Evolutionary conservation across 2,888 invertebrate species (phyloP).

Genomic region (Agonum fuliginosum): DNA sequence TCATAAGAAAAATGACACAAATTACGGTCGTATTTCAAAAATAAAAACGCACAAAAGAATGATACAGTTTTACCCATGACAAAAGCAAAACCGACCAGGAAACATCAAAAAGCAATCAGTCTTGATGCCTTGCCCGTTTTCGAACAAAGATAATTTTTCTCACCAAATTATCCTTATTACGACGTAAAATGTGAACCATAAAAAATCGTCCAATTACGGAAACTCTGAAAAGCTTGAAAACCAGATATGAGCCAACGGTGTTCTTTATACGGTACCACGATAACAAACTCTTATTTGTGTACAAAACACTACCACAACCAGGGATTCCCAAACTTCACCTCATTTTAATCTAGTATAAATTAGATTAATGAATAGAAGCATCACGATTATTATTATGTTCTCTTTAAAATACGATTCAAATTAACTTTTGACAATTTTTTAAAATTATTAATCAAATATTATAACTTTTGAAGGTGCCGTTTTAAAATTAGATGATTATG

Average conservation of each 20-base stretch:
- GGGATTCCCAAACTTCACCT: slow-evolving; percentile 20
- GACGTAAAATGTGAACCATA: slow-evolving; percentile 29
- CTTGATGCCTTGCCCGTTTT: neutral
- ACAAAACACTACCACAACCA: neutral
- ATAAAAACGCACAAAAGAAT: slow-evolving; percentile 27
- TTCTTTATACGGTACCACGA: neutral
- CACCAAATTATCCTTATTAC: slow-evolving; percentile 35
- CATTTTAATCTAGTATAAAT: too few relatives aligned
- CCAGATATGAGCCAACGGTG: slow-evolving; percentile 7
- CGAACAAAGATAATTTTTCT: slow-evolving; percentile 28
- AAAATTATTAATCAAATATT: too few relatives aligned
- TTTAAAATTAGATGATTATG: too few relatives aligned
- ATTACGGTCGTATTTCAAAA: slow-evolving; percentile 9
- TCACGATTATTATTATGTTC: too few relatives aligned
- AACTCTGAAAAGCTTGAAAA: slow-evolving; percentile 17
- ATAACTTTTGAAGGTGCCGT: too few relatives aligned
- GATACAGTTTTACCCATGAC: slow-evolving; percentile 10
- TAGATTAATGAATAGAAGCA: too few relatives aligned
- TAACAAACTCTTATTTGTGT: neutral
- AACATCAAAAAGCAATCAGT: slow-evolving; percentile 54
- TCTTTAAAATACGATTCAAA: too few relatives aligned
- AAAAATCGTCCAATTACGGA: slow-evolving; percentile 48
- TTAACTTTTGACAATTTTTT: too few relatives aligned
- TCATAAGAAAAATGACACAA: neutral
- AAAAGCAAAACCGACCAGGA: slow-evolving; percentile 5